A percentile compares a stretch with the other conserved stretches of the same genome.
Conservation (phyloP, 1,140 invertebrate genomes). For the Zaprionus tsacasi region DNA sequence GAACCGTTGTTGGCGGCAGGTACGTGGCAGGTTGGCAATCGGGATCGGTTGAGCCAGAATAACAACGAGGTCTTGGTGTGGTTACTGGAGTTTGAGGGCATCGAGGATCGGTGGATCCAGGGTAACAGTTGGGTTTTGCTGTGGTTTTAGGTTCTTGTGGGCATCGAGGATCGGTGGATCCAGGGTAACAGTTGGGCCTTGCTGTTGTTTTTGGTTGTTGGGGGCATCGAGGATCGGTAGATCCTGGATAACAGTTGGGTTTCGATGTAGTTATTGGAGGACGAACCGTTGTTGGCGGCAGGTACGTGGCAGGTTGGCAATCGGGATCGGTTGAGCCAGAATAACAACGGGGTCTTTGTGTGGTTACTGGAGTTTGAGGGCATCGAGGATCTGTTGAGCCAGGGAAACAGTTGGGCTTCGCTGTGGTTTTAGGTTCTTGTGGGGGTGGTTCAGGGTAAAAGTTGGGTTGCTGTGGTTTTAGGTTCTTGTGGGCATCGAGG, state of each 20-base stretch:
- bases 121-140: neutral
- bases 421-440: conserved; percentile 28
- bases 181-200: conserved; percentile 8
- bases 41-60: conserved; percentile 83
- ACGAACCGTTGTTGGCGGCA: too few relatives aligned
- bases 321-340: conserved; percentile 9
- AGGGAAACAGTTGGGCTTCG: too few relatives aligned
- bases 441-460: neutral
- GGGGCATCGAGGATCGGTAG: conserved; percentile 22
- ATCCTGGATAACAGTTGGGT: conserved; percentile 32
- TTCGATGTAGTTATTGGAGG: neutral
- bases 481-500: conserved; percentile 9
- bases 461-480: conserved; percentile 32
- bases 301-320: neutral
- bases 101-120: conserved; percentile 28
- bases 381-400: too few relatives aligned
- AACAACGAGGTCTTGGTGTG: conserved; percentile 60
- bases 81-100: conserved; percentile 23
- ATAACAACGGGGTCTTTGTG: neutral
- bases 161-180: conserved; percentile 8
- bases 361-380: too few relatives aligned
- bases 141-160: conserved; percentile 6
- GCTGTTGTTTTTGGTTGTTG: neutral
- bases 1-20: conserved; percentile 69
- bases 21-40: conserved; percentile 56